Evolutionary conservation across 2,797 vertebrate species (phyloP), one percentile per base, ranked within the genome.

Genomic region (Gallinago nigripennis): DNA sequence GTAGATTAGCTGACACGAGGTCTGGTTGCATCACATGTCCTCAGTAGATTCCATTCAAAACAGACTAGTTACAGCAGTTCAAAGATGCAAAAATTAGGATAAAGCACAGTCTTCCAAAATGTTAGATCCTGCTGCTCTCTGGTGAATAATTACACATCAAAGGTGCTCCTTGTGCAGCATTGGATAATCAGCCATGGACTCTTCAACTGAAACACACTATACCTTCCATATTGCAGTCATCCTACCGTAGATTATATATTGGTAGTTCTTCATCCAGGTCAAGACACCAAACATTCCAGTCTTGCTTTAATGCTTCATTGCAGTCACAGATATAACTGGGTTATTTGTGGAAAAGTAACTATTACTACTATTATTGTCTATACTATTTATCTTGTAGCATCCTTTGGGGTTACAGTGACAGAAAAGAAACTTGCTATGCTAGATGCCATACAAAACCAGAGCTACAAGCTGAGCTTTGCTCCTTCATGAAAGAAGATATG

Each of bases 151-250:
- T 95, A 30, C 0, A 73, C 24, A 60, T 31, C 53, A 93, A 60
- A 94, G 82, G 61, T 89, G 66, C 56, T 94, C 83, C 80, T 84
- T 57, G 30, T 60, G 72, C 48, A 91, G 48, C 70, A 88, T 73
- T 79, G 79, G 73, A 76, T 95, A 96, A 94, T 51, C 76, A 94
- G 70, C 43, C 35, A 70, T 3, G 7, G 53, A 43, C 41, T 27
- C 61, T 89, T 84, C 81, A 57, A 11, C 71, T 54, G 79, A 92
- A 88, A 78, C 78, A 56, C 64, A 25, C 17, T 45, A 48, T 93
- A 86, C 71, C 50, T 80, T 88, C 63, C 64, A 53, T 27, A 73
- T 28, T 86, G 37, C 50, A 71, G 37, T 43, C 54, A 43, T 39
- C 30, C 33, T 75, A 15, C 12, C 6, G 3, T 7, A 86, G 61